A percentile compares a stretch with the other conserved stretches of the same genome.
phyloP scores from a whole-genome alignment of 2,113 vertebrate species.

The Danionella cerebrum region DNA sequence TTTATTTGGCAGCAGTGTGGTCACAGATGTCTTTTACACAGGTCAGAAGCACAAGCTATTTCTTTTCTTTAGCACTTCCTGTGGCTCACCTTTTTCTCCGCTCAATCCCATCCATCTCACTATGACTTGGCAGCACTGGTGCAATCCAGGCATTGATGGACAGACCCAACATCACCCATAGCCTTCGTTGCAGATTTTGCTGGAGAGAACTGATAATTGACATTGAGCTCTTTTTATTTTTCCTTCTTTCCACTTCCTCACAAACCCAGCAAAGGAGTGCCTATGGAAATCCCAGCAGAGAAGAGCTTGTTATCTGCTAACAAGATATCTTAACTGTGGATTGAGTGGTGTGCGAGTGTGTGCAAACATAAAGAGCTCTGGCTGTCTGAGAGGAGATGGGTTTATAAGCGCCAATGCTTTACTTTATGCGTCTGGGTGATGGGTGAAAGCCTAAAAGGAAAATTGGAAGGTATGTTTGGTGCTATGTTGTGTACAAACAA shows the following conservation, averaged over 20 bases:
- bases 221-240: slow-evolving; percentile 8
- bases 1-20: neutral
- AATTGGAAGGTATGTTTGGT: no score
- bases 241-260: slow-evolving; percentile 21
- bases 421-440: no score
- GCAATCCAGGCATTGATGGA: slow-evolving; percentile 9
- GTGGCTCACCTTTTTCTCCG: slow-evolving; percentile 27
- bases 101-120: slow-evolving; percentile 17
- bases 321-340: slow-evolving; percentile 47
- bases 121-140: slow-evolving; percentile 8
- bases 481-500: no score
- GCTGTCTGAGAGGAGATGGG: no score
- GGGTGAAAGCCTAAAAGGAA: no score
- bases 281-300: slow-evolving; percentile 41
- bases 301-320: slow-evolving; percentile 42
- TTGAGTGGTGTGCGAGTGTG: slow-evolving; percentile 24
- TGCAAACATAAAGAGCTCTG: neutral
- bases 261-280: slow-evolving; percentile 32
- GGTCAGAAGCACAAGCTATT: neutral
- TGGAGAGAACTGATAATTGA: slow-evolving; percentile 30
- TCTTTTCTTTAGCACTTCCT: neutral
- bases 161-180: slow-evolving; percentile 18
- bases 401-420: no score
- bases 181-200: slow-evolving; percentile 14
- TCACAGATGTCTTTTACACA: neutral